A percentile compares a stretch with the other conserved stretches of the same genome.
These are phyloP conservation scores for Capromys pilorides DNA, from an alignment of 2,797 vertebrate species.

Conservation along the genomic window DNA sequence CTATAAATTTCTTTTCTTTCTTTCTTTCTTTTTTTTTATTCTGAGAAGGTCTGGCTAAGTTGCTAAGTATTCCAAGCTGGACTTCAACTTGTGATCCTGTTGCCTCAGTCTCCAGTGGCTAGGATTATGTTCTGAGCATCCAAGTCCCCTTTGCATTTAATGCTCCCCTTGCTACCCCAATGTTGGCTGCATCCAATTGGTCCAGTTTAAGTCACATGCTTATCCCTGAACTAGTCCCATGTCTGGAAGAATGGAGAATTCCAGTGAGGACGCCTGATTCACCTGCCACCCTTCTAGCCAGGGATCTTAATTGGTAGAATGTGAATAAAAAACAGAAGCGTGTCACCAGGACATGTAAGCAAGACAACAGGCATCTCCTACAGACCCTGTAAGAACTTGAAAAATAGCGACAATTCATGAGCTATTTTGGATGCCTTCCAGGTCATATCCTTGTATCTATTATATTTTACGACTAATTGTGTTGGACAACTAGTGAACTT, in stretches of 20 bases:
- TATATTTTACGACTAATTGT: conserved; percentile 14
- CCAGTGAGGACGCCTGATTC: neutral
- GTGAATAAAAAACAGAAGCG: neutral
- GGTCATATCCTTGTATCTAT: neutral
- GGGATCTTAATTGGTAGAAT: neutral
- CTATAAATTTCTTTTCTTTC: too few relatives aligned
- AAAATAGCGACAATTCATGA: neutral
- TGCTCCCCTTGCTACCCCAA: neutral
- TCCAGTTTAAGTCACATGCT: neutral
- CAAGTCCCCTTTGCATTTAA: neutral
- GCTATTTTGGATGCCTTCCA: neutral
- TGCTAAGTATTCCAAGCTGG: neutral
- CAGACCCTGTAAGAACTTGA: neutral
- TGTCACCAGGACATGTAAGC: neutral
- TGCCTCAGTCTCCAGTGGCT: neutral
- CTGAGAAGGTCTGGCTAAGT: neutral
- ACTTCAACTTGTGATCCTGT: too few relatives aligned
- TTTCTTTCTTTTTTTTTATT: neutral
- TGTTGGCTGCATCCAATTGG: neutral
- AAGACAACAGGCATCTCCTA: neutral
- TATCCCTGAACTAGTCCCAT: neutral
- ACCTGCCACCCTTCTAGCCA: neutral
- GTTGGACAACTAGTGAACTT: conserved; percentile 31
- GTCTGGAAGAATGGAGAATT: neutral
- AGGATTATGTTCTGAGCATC: neutral